A percentile compares a stretch with the other conserved stretches of the same genome.
Conservation (phyloP, 2,888 invertebrate species). For the Nycteola revayana region DNA sequence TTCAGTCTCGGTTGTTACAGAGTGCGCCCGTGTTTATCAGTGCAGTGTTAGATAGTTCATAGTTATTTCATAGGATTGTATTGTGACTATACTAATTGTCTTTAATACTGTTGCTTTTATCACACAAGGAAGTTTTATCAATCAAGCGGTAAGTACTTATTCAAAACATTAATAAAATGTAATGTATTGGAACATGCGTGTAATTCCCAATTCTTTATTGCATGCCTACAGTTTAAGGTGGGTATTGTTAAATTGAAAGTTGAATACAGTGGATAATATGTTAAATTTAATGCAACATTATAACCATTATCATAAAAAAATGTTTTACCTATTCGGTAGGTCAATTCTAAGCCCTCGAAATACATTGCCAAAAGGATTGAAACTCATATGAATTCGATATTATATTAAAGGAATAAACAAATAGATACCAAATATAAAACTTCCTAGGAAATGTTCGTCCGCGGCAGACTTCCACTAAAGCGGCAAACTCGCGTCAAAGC, state of each 20-base stretch:
- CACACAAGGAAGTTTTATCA: constrained; percentile 15
- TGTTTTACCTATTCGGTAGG: constrained; percentile 14
- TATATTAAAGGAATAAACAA: constrained; percentile 17
- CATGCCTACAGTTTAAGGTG: constrained; percentile 12
- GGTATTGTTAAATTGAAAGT: constrained; percentile 13
- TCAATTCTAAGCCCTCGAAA: constrained; percentile 14
- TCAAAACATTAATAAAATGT: constrained; percentile 12
- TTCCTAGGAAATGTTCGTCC: constrained; percentile 14
- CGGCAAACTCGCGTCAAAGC: constrained; percentile 16
- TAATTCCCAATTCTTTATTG: constrained; percentile 13
- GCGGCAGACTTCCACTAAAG: constrained; percentile 15
- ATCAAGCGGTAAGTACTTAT: constrained; percentile 14
- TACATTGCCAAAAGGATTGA: constrained; percentile 12
- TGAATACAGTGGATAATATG: constrained; percentile 14
- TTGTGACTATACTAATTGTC: constrained; percentile 15
- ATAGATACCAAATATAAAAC: constrained; percentile 16
- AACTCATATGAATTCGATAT: constrained; percentile 17
- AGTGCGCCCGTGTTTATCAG: constrained; percentile 15
- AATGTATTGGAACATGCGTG: constrained; percentile 13
- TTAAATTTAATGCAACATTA: constrained; percentile 12
- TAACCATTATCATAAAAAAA: constrained; percentile 15
- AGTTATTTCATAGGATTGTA: constrained; percentile 15
- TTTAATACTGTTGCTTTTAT: constrained; percentile 14
- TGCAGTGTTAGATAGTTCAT: constrained; percentile 15
- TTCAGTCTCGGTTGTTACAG: constrained; percentile 14